phyloP scores from a whole-genome alignment of 2,113 vertebrate species.

The Neopipo cinnamomea region DNA sequence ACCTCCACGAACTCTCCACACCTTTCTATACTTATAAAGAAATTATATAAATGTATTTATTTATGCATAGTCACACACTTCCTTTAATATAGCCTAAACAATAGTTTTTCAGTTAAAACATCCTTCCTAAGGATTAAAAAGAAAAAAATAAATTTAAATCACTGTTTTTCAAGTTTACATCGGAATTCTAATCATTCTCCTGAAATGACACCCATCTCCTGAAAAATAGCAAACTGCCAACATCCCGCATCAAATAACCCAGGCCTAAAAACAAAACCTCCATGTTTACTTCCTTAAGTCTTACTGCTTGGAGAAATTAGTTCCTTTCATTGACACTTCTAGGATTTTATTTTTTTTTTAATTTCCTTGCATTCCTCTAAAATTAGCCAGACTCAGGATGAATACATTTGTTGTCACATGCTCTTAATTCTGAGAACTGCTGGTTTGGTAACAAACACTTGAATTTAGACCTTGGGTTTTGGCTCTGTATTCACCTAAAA shows the following conservation, averaged over 20 bases:
- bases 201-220: background rate
- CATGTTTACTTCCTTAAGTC: background rate
- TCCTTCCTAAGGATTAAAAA: background rate
- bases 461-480: background rate
- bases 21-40: background rate
- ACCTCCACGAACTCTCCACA: background rate
- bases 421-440: background rate
- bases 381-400: background rate
- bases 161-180: background rate
- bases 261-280: background rate
- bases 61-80: background rate
- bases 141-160: background rate
- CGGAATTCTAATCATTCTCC: background rate
- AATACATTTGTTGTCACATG: background rate
- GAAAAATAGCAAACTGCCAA: background rate
- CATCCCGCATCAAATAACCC: background rate
- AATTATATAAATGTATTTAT: background rate
- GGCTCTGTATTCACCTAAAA: background rate
- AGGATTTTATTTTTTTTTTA: background rate
- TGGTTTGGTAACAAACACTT: background rate
- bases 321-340: background rate
- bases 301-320: background rate
- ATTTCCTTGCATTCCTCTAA: background rate
- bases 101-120: background rate
- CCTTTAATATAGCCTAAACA: background rate